Evolutionary conservation across 1,140 invertebrate species (phyloP), one percentile per base, ranked within the genome.

Genomic region (Potamilus streckersoni): DNA sequence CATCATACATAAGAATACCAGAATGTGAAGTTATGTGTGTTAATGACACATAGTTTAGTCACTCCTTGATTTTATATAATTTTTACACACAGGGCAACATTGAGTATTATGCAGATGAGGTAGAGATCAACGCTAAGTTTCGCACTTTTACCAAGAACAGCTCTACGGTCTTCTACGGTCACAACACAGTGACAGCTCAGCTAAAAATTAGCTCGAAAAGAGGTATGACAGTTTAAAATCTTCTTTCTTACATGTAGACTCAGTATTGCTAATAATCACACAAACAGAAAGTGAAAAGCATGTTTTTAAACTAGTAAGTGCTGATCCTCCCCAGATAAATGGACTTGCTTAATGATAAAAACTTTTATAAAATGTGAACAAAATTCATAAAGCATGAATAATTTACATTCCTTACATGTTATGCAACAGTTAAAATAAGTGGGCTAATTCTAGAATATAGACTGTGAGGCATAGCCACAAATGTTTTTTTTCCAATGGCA

Each of bases 121-220:
- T 88, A 15, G 88, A 88, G 64, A 81, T 90, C 13, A 90, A 90
- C 71, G 80, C 82, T 14, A 89, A 89, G 70, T 86, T 90, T 64
- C 69, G 83, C 57, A 83, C 84, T 14, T 90, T 89, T 82, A 85
- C 86, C 4, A 88, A 85, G 63, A 89, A 86, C 68, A 82, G 83
- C 20, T 81, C 86, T 38, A 77, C 86, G 14, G 84, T 89, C n/a
- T 90, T 89, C 78, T 84, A 87, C 62, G 89, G 89, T 6, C 88
- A 89, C 68, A 90, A 90, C 78, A 89, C 86, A 12, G 89, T 90
- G 6, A 65, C 77, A 15, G 88, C 89, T 3, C 89, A 90, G 68
- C 75, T 90, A 1, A 87, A 87, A 60, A 66, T 85, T 65, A 89
- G 82, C 6, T 88, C 86, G 3, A 87, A 87, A 66, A 83, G 88